These are phyloP conservation scores for Tor tambroides DNA, from an alignment of 2,113 vertebrate species.

Conservation along the genomic window DNA sequence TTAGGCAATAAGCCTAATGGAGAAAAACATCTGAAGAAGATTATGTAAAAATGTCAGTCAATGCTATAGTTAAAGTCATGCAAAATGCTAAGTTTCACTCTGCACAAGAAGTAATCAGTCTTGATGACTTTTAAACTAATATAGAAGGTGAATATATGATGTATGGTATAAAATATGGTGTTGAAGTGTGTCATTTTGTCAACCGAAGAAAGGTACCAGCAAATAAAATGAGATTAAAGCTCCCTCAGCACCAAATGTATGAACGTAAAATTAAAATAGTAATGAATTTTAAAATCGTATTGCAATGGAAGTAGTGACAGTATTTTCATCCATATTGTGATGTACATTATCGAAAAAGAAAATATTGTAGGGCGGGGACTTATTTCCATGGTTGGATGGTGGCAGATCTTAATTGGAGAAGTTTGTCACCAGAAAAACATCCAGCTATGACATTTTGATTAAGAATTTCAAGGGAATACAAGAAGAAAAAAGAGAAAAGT, in stretches of 20 bases:
- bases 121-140: neutral
- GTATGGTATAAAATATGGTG: no score
- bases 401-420: neutral
- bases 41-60: slow-evolving; percentile 51
- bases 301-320: neutral
- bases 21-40: slow-evolving; percentile 43
- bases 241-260: neutral
- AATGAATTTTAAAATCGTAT: neutral
- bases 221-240: neutral
- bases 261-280: neutral
- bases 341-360: neutral
- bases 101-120: neutral
- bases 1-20: slow-evolving; percentile 60
- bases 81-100: neutral
- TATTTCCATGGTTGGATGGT: neutral
- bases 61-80: neutral
- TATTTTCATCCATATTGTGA: neutral
- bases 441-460: no score
- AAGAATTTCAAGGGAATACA: no score
- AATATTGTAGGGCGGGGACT: neutral
- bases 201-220: neutral
- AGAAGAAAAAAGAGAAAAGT: neutral
- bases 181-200: neutral
- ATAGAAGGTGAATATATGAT: neutral
- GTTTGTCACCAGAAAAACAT: no score